phyloP scores from a whole-genome alignment of 2,113 vertebrate genomes.

The Motacilla alba region DNA sequence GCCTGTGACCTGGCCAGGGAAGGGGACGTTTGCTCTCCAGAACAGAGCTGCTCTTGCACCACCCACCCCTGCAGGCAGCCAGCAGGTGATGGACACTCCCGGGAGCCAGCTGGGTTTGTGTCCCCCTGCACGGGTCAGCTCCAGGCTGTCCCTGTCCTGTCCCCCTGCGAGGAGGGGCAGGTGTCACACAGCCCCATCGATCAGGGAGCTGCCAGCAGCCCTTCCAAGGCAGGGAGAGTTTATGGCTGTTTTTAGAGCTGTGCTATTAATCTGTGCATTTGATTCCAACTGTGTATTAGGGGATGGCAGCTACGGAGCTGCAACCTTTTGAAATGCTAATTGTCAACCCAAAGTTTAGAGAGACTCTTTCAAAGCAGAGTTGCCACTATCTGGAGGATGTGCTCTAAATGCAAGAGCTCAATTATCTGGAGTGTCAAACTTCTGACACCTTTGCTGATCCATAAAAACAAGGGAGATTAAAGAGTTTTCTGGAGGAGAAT shows the following conservation, averaged over 20 bases:
- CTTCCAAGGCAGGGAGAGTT: neutral
- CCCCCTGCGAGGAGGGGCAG: neutral
- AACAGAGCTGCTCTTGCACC: neutral
- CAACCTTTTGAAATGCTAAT: conserved; percentile 67
- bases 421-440: conserved; percentile 47
- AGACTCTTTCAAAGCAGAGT: conserved; percentile 52
- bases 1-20: rapidly evolving
- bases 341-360: conserved; percentile 53
- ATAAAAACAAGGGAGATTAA: conserved; percentile 53
- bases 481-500: conserved; percentile 36
- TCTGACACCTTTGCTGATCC: conserved; percentile 48
- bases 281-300: conserved; percentile 5
- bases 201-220: neutral
- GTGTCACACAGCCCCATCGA: rapidly evolving
- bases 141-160: neutral
- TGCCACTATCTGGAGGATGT: conserved; percentile 39
- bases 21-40: rapidly evolving
- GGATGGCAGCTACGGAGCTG: conserved; percentile 21
- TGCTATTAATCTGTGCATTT: neutral
- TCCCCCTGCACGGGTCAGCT: neutral
- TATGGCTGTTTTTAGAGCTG: neutral
- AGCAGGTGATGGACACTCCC: rapidly evolving
- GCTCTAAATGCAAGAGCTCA: conserved; percentile 53
- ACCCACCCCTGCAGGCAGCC: rapidly evolving
- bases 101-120: neutral